Evolutionary conservation across 2,113 vertebrate genomes (phyloP).

Genomic region (Nycticorax nycticorax): DNA sequence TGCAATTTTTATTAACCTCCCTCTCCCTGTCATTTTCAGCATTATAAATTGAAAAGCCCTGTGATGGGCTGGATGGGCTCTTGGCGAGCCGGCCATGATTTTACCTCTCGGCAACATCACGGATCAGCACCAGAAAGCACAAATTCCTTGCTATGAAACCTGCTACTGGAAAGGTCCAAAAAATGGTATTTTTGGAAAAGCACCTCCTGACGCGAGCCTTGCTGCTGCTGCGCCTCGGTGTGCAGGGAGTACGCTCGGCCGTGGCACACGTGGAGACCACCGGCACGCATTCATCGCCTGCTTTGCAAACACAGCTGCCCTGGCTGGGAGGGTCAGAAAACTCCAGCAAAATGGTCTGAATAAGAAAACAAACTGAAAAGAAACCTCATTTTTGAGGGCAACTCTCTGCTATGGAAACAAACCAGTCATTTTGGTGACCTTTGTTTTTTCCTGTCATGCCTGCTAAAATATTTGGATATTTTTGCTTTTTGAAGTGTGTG

Average conservation of each 20-base stretch:
- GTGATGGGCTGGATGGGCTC: fast-evolving
- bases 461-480: background rate
- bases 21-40: background rate
- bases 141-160: fast-evolving
- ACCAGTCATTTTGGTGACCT: background rate
- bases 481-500: background rate
- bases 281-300: fast-evolving
- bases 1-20: background rate
- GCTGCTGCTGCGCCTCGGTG: background rate
- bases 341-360: background rate
- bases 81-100: fast-evolving
- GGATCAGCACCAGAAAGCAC: fast-evolving
- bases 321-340: background rate
- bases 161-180: background rate
- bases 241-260: background rate
- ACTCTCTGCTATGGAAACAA: fast-evolving
- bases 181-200: background rate
- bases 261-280: fast-evolving
- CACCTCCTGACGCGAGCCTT: background rate
- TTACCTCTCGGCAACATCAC: background rate
- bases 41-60: background rate
- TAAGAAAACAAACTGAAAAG: background rate
- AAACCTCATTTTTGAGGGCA: background rate
- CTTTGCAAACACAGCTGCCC: background rate
- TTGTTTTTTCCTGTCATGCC: background rate